A percentile compares a stretch with the other conserved stretches of the same genome.
These are phyloP conservation scores for Digitonthophagus gazella DNA, from an alignment of 2,888 invertebrate species.

Conservation along the genomic window DNA sequence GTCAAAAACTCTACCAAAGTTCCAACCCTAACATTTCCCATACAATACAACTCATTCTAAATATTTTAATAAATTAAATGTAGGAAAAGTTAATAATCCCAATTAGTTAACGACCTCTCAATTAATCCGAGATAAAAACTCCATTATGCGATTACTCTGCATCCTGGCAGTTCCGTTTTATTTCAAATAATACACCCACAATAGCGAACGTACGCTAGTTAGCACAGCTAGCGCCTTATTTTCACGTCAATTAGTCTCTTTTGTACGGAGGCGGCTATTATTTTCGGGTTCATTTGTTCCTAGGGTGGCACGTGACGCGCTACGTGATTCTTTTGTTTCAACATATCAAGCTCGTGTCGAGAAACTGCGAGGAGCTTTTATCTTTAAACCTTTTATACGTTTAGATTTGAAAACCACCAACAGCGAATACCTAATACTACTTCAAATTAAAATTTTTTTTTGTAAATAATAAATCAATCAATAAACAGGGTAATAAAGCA, in stretches of 20 bases:
- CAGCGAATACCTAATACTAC: background rate
- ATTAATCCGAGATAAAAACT: background rate
- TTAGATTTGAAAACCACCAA: too few relatives aligned
- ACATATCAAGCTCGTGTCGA: slow-evolving; percentile 11
- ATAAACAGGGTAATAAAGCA: too few relatives aligned
- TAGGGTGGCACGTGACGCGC: slow-evolving; percentile 32
- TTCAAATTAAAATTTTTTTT: background rate
- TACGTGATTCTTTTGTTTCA: slow-evolving; percentile 30
- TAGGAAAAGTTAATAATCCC: background rate
- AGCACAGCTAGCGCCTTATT: slow-evolving; percentile 35
- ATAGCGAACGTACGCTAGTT: slow-evolving; percentile 36
- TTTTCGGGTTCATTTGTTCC: slow-evolving; percentile 26
- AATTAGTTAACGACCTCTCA: background rate
- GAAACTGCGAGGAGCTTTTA: background rate
- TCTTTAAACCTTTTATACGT: background rate
- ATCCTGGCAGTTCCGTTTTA: background rate
- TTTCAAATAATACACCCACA: slow-evolving; percentile 30
- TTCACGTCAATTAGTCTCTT: slow-evolving; percentile 36
- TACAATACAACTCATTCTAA: background rate
- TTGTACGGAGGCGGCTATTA: slow-evolving; percentile 30
- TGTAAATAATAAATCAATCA: too few relatives aligned
- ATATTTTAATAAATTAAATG: too few relatives aligned
- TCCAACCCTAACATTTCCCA: too few relatives aligned
- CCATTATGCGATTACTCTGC: background rate
- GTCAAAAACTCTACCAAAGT: background rate